phyloP scores from a whole-genome alignment of 2,797 vertebrate genomes.

The Sebastes minor region DNA sequence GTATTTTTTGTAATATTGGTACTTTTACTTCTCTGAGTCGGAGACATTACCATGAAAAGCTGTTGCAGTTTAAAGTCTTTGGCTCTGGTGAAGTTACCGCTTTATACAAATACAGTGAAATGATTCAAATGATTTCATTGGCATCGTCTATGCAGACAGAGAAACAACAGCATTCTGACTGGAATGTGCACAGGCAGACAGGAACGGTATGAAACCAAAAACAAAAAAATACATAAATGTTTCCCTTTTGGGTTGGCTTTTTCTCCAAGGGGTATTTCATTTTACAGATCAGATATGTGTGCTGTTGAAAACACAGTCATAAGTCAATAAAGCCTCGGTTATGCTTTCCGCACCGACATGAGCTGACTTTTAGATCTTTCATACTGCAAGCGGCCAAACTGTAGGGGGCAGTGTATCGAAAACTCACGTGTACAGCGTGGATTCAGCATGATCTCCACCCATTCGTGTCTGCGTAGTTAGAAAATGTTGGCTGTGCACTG shows the following conservation, averaged over 20 bases:
- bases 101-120: neutral
- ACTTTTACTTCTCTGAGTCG: neutral
- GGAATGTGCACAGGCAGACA: neutral
- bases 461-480: neutral
- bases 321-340: neutral
- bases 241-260: neutral
- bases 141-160: neutral
- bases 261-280: neutral
- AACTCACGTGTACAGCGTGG: too few species aligned
- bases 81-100: neutral
- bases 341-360: too few species aligned
- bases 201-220: neutral
- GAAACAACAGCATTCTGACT: neutral
- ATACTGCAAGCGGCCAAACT: too few species aligned
- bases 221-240: neutral
- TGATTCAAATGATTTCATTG: neutral
- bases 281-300: neutral
- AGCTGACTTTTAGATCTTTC: too few species aligned
- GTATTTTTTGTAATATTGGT: neutral
- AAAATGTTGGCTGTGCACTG: neutral
- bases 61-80: neutral
- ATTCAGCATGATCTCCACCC: neutral
- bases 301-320: neutral
- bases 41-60: neutral
- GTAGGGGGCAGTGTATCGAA: too few species aligned